A percentile compares a stretch with the other conserved stretches of the same genome.
phyloP scores from a whole-genome alignment of 1,140 invertebrate genomes.

The Orchesella cincta region DNA sequence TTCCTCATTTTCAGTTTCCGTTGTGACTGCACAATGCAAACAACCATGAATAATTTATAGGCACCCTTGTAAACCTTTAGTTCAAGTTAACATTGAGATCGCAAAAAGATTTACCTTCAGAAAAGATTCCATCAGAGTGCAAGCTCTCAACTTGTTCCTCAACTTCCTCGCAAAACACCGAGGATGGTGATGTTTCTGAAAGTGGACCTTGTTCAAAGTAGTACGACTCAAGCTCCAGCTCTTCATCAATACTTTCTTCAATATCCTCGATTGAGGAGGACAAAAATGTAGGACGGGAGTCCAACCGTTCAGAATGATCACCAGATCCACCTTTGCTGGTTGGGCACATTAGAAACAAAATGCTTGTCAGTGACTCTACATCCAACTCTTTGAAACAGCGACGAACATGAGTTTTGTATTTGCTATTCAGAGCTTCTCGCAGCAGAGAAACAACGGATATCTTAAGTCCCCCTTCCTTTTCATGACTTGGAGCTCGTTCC shows the following conservation, averaged over 20 bases:
- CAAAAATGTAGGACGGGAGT: background rate
- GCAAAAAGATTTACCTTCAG: background rate
- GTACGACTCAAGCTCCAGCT: background rate
- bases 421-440: slow-evolving; percentile 29
- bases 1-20: too few species aligned
- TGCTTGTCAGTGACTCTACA: slow-evolving; percentile 35
- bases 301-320: background rate
- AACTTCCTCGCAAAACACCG: background rate
- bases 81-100: too few species aligned
- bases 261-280: background rate
- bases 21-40: too few species aligned
- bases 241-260: too few species aligned
- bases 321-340: background rate
- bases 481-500: too few species aligned
- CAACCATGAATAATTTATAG: too few species aligned
- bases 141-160: too few species aligned
- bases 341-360: slow-evolving; percentile 15
- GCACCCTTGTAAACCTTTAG: too few species aligned
- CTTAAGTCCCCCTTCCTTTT: background rate
- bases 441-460: slow-evolving; percentile 31
- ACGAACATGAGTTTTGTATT: slow-evolving; percentile 37
- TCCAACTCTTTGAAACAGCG: slow-evolving; percentile 35
- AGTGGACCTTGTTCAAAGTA: background rate
- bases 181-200: background rate
- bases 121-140: too few species aligned